Conservation (phyloP, 2,888 invertebrate genomes). For the Eupithecia inturbata region DNA sequence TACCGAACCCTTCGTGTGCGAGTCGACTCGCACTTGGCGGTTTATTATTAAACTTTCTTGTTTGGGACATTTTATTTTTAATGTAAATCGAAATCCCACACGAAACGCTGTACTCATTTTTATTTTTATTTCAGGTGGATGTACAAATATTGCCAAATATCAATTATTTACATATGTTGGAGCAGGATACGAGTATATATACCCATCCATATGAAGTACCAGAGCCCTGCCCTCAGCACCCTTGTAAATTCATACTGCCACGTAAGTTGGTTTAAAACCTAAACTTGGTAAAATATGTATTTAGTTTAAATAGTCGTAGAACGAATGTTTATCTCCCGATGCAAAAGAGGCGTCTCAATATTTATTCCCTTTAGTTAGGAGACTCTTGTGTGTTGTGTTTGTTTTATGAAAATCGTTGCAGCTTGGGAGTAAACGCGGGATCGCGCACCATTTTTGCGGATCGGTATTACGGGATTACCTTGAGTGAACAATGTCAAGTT, state of each 20-base stretch:
- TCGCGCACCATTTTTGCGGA: too few species aligned
- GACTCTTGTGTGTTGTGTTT: too few species aligned
- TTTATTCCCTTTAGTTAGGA: too few species aligned
- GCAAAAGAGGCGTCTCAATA: too few species aligned
- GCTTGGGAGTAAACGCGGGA: too few species aligned
- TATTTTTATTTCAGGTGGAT: slow-evolving; percentile 57
- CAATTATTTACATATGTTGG: slow-evolving; percentile 50
- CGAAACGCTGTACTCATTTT: not conserved
- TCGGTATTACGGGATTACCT: too few species aligned
- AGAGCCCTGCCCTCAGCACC: slow-evolving; percentile 69
- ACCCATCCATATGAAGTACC: slow-evolving; percentile 57
- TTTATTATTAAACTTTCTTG: too few species aligned
- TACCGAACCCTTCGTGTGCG: too few species aligned
- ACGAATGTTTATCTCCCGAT: not conserved
- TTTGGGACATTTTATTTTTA: not conserved
- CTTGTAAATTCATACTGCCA: slow-evolving; percentile 69
- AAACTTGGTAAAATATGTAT: not conserved
- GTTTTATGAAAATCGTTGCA: too few species aligned
- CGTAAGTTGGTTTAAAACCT: slow-evolving; percentile 56
- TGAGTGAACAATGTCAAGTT: too few species aligned
- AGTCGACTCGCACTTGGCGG: too few species aligned
- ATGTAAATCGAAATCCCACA: not conserved
- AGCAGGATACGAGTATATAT: slow-evolving; percentile 49
- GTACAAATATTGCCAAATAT: slow-evolving; percentile 58
- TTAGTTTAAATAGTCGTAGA: not conserved